Percentiles rank a stretch among this genome's conserved stretches.
Evolutionary conservation across 2,797 vertebrate genomes (phyloP).

Genomic region (Cyprinella venusta): DNA sequence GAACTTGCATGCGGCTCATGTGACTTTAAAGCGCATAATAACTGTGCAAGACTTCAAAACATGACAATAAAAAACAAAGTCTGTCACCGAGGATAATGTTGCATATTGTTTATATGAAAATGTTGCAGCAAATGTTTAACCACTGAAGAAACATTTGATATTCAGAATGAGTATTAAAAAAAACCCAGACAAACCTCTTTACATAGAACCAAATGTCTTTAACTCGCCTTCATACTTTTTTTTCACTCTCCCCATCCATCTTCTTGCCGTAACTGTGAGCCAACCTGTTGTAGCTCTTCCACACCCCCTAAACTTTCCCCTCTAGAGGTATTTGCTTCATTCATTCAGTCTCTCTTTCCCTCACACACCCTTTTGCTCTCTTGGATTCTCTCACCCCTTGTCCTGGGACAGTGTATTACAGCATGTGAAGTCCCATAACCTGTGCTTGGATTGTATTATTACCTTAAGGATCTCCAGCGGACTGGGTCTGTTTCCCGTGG

Average conservation of each 20-base stretch:
- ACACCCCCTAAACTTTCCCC: slow-evolving; percentile 63
- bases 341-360: slow-evolving; percentile 62
- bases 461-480: not conserved
- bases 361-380: slow-evolving; percentile 49
- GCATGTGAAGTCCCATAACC: slow-evolving; percentile 4
- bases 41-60: slow-evolving; percentile 22
- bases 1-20: not conserved
- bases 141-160: not conserved
- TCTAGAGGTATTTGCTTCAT: slow-evolving; percentile 66
- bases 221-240: not conserved
- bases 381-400: slow-evolving; percentile 34
- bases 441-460: slow-evolving; percentile 39
- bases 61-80: not conserved
- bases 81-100: not conserved
- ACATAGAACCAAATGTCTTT: not conserved
- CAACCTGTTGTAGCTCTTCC: slow-evolving; percentile 74
- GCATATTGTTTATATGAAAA: too few relatives aligned
- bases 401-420: slow-evolving; percentile 10
- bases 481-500: slow-evolving; percentile 12
- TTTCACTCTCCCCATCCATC: slow-evolving; percentile 36
- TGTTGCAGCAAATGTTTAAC: not conserved
- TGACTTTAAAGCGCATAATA: not conserved
- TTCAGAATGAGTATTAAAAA: not conserved
- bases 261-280: slow-evolving; percentile 50
- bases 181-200: too few relatives aligned